phyloP scores from a whole-genome alignment of 2,113 vertebrate species.

The Trogon melanurus region DNA sequence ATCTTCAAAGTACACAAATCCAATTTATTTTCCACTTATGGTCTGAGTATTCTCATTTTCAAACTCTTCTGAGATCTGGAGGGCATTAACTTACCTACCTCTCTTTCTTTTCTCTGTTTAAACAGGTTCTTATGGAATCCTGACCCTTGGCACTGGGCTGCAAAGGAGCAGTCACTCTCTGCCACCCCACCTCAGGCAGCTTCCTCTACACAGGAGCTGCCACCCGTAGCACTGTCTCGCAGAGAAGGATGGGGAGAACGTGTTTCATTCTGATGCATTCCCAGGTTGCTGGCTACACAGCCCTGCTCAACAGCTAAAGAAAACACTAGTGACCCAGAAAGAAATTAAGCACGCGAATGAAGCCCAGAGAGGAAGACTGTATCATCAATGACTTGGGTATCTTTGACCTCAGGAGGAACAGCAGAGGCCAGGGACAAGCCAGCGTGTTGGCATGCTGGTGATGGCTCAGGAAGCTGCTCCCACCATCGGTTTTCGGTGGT shows the following conservation, averaged over 20 bases:
- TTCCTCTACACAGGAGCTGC: not conserved
- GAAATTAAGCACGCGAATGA: not conserved
- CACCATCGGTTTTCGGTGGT: not conserved
- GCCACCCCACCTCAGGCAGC: not conserved
- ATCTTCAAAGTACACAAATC: not conserved
- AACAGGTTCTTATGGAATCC: not conserved
- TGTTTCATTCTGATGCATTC: not conserved
- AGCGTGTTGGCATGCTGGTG: fast-evolving
- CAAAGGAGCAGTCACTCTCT: not conserved
- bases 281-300: not conserved
- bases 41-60: not conserved
- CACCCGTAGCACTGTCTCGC: not conserved
- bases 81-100: not conserved
- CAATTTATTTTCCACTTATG: not conserved
- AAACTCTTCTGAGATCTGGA: not conserved
- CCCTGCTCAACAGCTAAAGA: not conserved
- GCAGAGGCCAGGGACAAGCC: not conserved
- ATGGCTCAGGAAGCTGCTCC: not conserved
- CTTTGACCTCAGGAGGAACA: not conserved
- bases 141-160: not conserved
- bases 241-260: not conserved
- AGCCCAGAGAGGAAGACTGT: not conserved
- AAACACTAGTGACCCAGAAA: not conserved
- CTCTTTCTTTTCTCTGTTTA: not conserved
- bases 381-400: not conserved